Evolutionary conservation across 2,797 vertebrate genomes (phyloP).

Genomic region (Karalla daura): DNA sequence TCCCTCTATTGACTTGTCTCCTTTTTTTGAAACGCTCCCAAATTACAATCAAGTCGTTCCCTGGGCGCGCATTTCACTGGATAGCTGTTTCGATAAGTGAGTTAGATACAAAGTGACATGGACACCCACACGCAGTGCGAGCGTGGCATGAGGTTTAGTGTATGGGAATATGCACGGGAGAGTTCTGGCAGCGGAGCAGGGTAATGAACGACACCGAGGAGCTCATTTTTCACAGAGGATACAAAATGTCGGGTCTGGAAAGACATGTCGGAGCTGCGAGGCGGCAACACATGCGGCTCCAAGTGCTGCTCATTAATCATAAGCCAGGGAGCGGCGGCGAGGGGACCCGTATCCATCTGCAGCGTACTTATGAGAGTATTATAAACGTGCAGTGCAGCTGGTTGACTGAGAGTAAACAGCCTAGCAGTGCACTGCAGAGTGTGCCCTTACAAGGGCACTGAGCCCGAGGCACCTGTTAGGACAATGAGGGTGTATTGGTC

Average conservation of each 20-base stretch:
- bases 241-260: constrained; percentile 79
- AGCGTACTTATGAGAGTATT: constrained; percentile 77
- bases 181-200: constrained; percentile 61
- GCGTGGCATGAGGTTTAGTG: constrained; percentile 58
- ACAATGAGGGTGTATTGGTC: constrained; percentile 43
- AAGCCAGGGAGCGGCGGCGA: constrained; percentile 52
- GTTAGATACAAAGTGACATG: constrained; percentile 71
- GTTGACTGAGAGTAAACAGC: constrained; percentile 73
- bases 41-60: constrained; percentile 61
- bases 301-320: constrained; percentile 84
- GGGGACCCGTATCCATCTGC: constrained; percentile 71
- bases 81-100: constrained; percentile 69
- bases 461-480: constrained; percentile 73
- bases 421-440: constrained; percentile 42
- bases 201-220: constrained; percentile 72
- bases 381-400: constrained; percentile 76
- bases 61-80: constrained; percentile 49
- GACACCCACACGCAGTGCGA: constrained; percentile 69
- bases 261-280: constrained; percentile 72
- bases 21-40: constrained; percentile 55
- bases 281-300: constrained; percentile 73
- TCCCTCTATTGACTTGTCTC: constrained; percentile 61
- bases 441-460: constrained; percentile 74
- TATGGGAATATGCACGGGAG: constrained; percentile 69
- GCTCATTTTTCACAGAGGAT: constrained; percentile 79